These are phyloP conservation scores for Tenodera sinensis DNA, from an alignment of 2,888 invertebrate species.

Conservation along the genomic window DNA sequence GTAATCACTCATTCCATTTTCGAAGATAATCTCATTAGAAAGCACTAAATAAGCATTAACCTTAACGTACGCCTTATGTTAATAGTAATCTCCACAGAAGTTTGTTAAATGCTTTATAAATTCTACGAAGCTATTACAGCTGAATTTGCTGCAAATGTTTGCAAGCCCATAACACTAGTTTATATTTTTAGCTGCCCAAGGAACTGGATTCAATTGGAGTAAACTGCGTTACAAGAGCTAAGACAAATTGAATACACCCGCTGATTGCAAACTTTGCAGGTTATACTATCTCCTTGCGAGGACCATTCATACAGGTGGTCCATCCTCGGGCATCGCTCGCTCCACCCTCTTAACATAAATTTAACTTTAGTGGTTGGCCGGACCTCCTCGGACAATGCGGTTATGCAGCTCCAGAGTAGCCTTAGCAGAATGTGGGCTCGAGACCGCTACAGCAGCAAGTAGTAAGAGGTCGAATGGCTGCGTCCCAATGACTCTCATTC, in stretches of 20 bases:
- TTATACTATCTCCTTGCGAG: not conserved
- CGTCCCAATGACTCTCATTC: not conserved
- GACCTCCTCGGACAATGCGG: not conserved
- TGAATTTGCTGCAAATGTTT: not conserved
- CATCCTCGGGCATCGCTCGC: not conserved
- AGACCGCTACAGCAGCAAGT: not conserved
- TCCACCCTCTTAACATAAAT: slow-evolving; percentile 9
- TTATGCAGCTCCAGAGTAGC: not conserved
- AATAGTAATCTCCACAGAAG: not conserved
- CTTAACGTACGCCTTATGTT: not conserved
- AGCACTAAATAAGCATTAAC: too few relatives aligned
- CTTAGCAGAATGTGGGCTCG: not conserved
- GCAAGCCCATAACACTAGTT: not conserved
- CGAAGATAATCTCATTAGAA: too few relatives aligned
- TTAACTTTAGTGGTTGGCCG: slow-evolving; percentile 14
- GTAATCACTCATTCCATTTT: too few relatives aligned
- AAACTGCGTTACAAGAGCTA: not conserved
- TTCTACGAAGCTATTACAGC: not conserved
- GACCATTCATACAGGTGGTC: slow-evolving; percentile 4
- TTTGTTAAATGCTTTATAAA: not conserved
- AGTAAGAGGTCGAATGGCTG: not conserved
- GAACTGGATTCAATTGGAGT: not conserved
- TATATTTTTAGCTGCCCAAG: not conserved
- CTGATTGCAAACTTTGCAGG: not conserved
- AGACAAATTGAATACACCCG: not conserved